Conservation (phyloP, 64 coral and sea anemone genomes). For the Pocillopora verrucosa region DNA sequence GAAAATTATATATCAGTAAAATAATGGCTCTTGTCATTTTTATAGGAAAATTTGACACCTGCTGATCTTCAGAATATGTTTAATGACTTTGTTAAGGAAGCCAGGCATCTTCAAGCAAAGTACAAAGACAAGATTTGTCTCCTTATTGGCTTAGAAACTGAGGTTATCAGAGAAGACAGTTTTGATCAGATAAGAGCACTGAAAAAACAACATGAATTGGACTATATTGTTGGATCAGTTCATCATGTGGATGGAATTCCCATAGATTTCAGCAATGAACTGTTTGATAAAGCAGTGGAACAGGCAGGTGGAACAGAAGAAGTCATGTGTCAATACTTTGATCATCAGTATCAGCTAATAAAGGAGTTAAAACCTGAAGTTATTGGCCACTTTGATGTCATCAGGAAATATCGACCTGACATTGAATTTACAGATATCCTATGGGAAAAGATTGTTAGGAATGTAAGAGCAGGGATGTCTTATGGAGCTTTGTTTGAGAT, state of each 20-base stretch:
- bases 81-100: constrained; percentile 57
- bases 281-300: constrained; percentile 58
- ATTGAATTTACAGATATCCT: constrained; percentile 57
- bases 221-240: constrained; percentile 76
- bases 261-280: constrained; percentile 50
- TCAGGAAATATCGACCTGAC: constrained; percentile 66
- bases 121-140: constrained; percentile 66
- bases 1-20: no score
- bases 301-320: constrained; percentile 66
- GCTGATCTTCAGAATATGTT: constrained; percentile 67
- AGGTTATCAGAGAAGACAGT: constrained; percentile 61
- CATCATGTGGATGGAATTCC: constrained; percentile 85
- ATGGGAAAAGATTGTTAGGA: constrained; percentile 68
- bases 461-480: constrained; percentile 67
- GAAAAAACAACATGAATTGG: constrained; percentile 51
- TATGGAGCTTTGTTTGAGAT: constrained; percentile 91
- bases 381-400: constrained; percentile 92
- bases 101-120: constrained; percentile 64
- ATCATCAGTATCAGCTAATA: constrained; percentile 66
- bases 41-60: constrained; percentile 65
- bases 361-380: constrained; percentile 67
- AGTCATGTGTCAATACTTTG: constrained; percentile 72
- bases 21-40: no score
- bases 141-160: constrained; percentile 84
- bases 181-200: constrained; percentile 44